Conservation (phyloP, 1,140 invertebrate species). For the Tetranychus urticae region DNA sequence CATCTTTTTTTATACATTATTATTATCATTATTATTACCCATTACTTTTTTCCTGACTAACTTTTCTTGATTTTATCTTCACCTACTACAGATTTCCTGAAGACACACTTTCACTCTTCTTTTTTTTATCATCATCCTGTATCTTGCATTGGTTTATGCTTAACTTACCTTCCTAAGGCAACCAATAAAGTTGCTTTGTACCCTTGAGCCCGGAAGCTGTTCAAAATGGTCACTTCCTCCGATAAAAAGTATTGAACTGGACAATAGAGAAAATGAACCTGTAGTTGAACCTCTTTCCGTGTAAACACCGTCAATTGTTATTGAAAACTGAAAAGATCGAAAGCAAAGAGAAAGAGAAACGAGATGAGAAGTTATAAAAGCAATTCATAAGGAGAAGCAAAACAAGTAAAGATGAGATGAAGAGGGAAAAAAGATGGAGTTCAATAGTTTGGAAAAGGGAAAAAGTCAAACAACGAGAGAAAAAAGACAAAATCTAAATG, state of each 20-base stretch:
- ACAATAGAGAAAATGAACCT: slow-evolving; percentile 68
- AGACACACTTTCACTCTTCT: too few species aligned
- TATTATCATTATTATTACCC: too few species aligned
- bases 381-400: neutral
- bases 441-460: neutral
- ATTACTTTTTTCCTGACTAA: too few species aligned
- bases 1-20: too few species aligned
- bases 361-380: neutral
- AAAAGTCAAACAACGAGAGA: too few species aligned
- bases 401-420: neutral
- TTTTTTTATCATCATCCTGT: neutral
- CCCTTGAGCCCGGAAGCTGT: neutral
- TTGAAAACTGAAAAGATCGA: slow-evolving; percentile 42
- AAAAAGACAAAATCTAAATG: neutral
- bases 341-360: neutral
- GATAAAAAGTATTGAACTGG: slow-evolving; percentile 58
- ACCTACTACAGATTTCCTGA: too few species aligned
- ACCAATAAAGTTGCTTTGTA: slow-evolving; percentile 68
- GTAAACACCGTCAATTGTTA: slow-evolving; percentile 74
- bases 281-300: slow-evolving; percentile 69
- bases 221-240: slow-evolving; percentile 43
- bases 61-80: too few species aligned
- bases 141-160: neutral
- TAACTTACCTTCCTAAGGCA: slow-evolving; percentile 67
- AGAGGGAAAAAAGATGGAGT: neutral